Conservation (phyloP, 2,113 vertebrate species). For the Phaetusa simplex region DNA sequence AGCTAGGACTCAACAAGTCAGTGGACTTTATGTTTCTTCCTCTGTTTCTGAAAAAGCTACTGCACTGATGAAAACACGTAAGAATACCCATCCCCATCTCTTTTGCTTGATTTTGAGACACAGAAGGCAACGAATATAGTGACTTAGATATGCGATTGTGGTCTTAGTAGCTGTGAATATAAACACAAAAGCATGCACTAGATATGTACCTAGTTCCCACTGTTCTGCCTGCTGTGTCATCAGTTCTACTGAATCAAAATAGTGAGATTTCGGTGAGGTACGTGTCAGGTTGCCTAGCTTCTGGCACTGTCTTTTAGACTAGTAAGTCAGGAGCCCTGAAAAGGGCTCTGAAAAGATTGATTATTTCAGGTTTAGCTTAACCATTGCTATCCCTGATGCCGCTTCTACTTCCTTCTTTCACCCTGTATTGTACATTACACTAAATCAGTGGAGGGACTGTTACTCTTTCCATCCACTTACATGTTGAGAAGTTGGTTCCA, state of each 20-base stretch:
- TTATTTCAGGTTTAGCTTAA: neutral
- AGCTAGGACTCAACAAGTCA: neutral
- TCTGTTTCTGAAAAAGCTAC: neutral
- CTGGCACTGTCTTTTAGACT: neutral
- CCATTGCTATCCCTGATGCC: neutral
- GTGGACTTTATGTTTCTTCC: neutral
- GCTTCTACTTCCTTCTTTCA: neutral
- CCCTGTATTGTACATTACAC: neutral
- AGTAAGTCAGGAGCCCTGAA: neutral
- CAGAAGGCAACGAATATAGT: neutral
- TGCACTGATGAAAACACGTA: neutral
- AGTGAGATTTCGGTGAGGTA: neutral
- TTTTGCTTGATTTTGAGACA: neutral
- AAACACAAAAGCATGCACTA: neutral
- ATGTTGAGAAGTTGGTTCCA: neutral
- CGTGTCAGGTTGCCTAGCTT: neutral
- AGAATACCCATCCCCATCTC: neutral
- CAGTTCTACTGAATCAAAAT: neutral
- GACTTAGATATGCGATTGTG: neutral
- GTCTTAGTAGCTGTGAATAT: neutral
- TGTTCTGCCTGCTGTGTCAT: neutral
- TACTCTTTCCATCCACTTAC: neutral
- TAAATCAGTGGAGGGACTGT: neutral
- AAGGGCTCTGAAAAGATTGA: neutral
- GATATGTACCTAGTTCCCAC: neutral